Conservation (phyloP, 1,140 invertebrate genomes). For the Stenopsyche tienmushanensis region DNA sequence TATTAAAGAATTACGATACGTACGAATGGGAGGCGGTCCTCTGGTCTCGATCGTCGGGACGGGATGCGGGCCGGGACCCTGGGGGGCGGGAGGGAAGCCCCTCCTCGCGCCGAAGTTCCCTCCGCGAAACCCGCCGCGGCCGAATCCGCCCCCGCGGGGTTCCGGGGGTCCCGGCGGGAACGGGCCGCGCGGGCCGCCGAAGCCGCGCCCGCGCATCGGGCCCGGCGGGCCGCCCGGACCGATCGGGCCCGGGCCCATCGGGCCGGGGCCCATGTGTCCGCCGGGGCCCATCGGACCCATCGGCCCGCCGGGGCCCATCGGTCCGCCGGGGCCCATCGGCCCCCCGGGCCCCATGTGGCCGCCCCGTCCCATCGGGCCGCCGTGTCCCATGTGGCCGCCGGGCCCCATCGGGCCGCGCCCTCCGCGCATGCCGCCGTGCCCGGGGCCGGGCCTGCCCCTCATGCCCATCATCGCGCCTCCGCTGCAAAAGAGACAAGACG, state of each 20-base stretch:
- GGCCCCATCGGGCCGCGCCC: slow-evolving; percentile 15
- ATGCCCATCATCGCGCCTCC: slow-evolving; percentile 23
- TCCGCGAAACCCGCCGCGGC: slow-evolving; percentile 38
- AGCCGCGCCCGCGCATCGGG: slow-evolving; percentile 17
- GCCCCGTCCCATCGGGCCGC: neutral
- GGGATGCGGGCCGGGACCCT: slow-evolving; percentile 54
- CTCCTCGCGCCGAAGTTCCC: slow-evolving; percentile 48
- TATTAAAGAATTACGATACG: neutral
- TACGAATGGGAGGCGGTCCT: slow-evolving; percentile 45
- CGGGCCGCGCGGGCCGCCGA: slow-evolving; percentile 15
- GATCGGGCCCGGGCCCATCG: slow-evolving; percentile 29
- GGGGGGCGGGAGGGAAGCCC: slow-evolving; percentile 47
- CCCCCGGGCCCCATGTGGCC: neutral
- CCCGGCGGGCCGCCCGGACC: slow-evolving; percentile 27
- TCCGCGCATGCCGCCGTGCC: slow-evolving; percentile 17
- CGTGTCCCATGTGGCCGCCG: slow-evolving; percentile 7
- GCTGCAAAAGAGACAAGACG: slow-evolving; percentile 7
- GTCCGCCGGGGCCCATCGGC: slow-evolving; percentile 9
- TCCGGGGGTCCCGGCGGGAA: slow-evolving; percentile 22
- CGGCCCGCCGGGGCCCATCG: slow-evolving; percentile 11
- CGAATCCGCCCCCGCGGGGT: slow-evolving; percentile 20
- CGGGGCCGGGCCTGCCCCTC: slow-evolving; percentile 10
- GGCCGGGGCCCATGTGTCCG: slow-evolving; percentile 8
- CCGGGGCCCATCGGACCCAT: slow-evolving; percentile 1
- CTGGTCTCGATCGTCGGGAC: slow-evolving; percentile 54